Evolutionary conservation across 2,888 invertebrate genomes (phyloP), one percentile per base, ranked within the genome.

Genomic region (Heteromurus nitidus): DNA sequence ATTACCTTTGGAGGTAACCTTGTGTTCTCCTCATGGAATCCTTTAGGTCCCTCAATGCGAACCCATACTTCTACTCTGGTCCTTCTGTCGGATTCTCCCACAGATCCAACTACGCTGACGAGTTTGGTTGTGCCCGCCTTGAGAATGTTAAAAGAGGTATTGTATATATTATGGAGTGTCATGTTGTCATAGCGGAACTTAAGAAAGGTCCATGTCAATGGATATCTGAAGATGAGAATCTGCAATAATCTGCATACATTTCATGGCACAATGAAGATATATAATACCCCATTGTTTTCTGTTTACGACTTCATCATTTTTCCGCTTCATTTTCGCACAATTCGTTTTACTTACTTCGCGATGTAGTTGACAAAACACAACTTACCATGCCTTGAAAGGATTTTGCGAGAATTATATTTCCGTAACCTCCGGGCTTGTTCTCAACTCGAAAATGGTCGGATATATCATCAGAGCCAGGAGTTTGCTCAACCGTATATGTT

Each of bases 371-470:
- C n/a, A n/a, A n/a, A n/a, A n/a, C n/a, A 28, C 2, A 16, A 55
- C 80, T 42, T 30, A 80, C 80, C 60, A 67, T 20, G 18, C 73
- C 80, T 36, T 73, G 47, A 18, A 80, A 80, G 60, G 80, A 74
- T 68, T 80, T 80, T 26, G 50, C 26, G n/a, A 80, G 42, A 53
- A 60, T 58, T 24, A 77, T 60, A 18, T 53, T 72, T 24, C 60
- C 82, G 36, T 42, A 70, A 5, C 72, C 70, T 47, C 67, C 60
- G 18, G 70, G 31, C 20, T 47, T 82, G 36, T 13, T 72, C 16
- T 77, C 73, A 9, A 77, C 24, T n/a, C 60, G 68, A 50, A 82
- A 77, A 60, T 82, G 58, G 9, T 76, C 72, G 1, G 72, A 69
- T 18, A 82, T 60, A 50, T 70, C 70, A 2, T 18, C n/a, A 9